Evolutionary conservation across 2,797 vertebrate species (phyloP), one percentile per base, ranked within the genome.

Genomic region (Pseudopleuronectes americanus): DNA sequence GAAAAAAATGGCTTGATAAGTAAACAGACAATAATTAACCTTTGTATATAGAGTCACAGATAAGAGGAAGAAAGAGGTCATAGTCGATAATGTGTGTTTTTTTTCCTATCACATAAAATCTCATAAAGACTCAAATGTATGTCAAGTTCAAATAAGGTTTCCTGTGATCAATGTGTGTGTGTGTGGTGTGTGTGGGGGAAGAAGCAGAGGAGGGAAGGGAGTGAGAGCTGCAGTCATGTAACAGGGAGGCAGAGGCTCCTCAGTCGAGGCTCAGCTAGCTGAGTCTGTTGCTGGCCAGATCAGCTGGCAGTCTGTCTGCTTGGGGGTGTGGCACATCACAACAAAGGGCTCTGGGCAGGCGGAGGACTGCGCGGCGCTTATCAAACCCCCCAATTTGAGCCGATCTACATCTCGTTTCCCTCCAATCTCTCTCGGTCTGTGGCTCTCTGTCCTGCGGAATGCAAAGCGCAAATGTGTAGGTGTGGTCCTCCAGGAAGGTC

Each of bases 211-310:
- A 45, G 48, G 48, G 49, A 53, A 59, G 71, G 61, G 61, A 38
- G 49, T 31, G 82, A 23, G 74, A 79, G 84, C 85, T 86, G 87
- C 84, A 74, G 77, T 62, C 62, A 62, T 45, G 65, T 67, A 19
- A 33, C 28, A 68, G 73, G 19, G 23, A 57, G 72, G 78, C 83
- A 77, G 72, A 70, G 75, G 64, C 85, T 90, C 72, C 68, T 85
- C 74, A 57, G 85, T 95, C 95, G 84, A 93, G 78, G 92, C 92
- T 96, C 95, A 72, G 76, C 93, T 96, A 95, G 94, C 90, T 90
- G 89, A 93, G 95, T 95, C 95, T 96, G 95, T 95, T 96, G 94
- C 95, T 95, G 95, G 94, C 95, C 95, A 95, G 93, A 95, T 94
- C 94, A 95, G 94, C 93, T 95, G 94, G 94, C 94, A 93, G 93